These are phyloP conservation scores for Argyresthia albistria DNA, from an alignment of 2,888 invertebrate genomes.

Conservation along the genomic window DNA sequence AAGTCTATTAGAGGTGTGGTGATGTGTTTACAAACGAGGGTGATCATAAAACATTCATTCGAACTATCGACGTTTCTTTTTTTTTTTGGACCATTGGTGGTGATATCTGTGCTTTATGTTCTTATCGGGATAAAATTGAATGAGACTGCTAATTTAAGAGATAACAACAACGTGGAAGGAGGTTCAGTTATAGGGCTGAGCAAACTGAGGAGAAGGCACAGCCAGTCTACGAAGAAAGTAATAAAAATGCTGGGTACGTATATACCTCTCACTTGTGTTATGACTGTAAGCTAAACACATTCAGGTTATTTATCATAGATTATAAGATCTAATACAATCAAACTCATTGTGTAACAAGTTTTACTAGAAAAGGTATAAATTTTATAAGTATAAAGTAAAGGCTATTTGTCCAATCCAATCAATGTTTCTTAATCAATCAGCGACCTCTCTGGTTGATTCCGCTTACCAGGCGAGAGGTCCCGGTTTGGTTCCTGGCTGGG, in stretches of 20 bases:
- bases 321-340: too few species aligned
- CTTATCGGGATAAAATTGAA: conserved; percentile 75
- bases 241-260: conserved; percentile 83
- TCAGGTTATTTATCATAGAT: too few species aligned
- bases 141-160: conserved; percentile 44
- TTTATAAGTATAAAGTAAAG: too few species aligned
- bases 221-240: conserved; percentile 77
- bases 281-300: too few species aligned
- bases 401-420: too few species aligned
- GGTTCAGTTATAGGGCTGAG: conserved; percentile 23
- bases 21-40: conserved; percentile 62
- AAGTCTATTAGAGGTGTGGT: conserved; percentile 40
- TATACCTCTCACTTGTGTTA: not conserved
- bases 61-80: conserved; percentile 81
- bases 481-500: too few species aligned
- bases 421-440: too few species aligned
- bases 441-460: too few species aligned
- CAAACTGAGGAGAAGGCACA: conserved; percentile 43
- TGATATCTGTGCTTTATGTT: conserved; percentile 82
- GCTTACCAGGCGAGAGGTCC: too few species aligned
- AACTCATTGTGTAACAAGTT: too few species aligned
- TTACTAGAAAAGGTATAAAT: too few species aligned
- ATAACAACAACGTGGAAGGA: conserved; percentile 25
- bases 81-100: conserved; percentile 83
- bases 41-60: conserved; percentile 75